phyloP scores from a whole-genome alignment of 2,888 invertebrate genomes.

The Cotesia congregata region DNA sequence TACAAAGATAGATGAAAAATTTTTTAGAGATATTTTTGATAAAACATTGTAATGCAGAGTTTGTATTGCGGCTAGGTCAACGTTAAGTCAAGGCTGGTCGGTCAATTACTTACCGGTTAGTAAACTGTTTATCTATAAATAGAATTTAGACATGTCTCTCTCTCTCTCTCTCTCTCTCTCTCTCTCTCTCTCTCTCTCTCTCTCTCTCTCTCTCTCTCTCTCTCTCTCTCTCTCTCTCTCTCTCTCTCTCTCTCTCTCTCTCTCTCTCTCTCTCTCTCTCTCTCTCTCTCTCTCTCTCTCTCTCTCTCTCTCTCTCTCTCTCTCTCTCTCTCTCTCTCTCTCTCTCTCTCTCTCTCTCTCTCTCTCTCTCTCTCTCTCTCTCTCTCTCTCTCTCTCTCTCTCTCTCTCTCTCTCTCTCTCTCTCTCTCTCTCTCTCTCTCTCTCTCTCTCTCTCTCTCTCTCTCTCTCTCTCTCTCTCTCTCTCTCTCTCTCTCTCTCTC shows the following conservation, averaged over 20 bases:
- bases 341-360: not conserved
- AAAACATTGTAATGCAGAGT: conserved; percentile 25
- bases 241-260: not conserved
- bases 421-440: conserved; percentile 2
- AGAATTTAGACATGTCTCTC: conserved; percentile 49
- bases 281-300: not conserved
- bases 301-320: not conserved
- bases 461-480: conserved; percentile 5
- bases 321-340: not conserved
- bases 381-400: not conserved
- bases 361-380: not conserved
- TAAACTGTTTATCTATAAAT: conserved; percentile 60
- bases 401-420: not conserved
- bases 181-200: not conserved
- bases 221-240: not conserved
- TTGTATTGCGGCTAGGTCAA: conserved; percentile 49
- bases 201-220: not conserved
- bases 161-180: not conserved
- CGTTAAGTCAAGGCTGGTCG: conserved; percentile 67
- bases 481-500: conserved; percentile 5
- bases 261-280: not conserved
- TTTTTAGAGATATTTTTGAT: not conserved
- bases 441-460: conserved; percentile 17
- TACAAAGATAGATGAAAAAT: not conserved
- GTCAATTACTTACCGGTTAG: conserved; percentile 63